Evolutionary conservation across 2,888 invertebrate genomes (phyloP).

Genomic region (Drosophila flavopinicola): DNA sequence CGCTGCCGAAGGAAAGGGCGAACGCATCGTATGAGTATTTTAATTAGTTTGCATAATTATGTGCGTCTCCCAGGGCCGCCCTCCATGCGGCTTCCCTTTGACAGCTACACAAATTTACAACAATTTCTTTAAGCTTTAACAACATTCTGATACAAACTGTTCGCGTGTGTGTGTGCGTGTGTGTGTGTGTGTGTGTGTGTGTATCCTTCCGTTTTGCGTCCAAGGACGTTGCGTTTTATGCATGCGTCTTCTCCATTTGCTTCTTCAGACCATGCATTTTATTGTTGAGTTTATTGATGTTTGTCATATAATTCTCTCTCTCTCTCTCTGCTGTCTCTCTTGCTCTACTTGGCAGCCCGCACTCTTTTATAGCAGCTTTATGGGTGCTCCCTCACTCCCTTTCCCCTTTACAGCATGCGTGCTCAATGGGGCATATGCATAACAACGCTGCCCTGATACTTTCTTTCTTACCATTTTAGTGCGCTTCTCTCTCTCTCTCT

Average conservation of each 20-base stretch:
- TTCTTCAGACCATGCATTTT: constrained; percentile 46
- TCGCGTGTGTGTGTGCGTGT: constrained; percentile 1
- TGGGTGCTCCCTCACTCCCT: constrained; percentile 5
- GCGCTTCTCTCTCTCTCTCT: background rate
- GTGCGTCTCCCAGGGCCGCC: constrained; percentile 36
- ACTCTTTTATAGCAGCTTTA: constrained; percentile 45
- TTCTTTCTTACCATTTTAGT: constrained; percentile 55
- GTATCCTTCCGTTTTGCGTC: constrained; percentile 26
- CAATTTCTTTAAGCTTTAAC: constrained; percentile 57
- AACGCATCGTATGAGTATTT: constrained; percentile 78
- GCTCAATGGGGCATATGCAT: constrained; percentile 53
- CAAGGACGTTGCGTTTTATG: constrained; percentile 63
- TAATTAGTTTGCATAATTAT: constrained; percentile 81
- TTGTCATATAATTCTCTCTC: constrained; percentile 54
- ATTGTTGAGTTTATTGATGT: constrained; percentile 71
- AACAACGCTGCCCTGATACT: constrained; percentile 40
- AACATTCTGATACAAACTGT: constrained; percentile 69
- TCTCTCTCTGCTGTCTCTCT: constrained; percentile 9
- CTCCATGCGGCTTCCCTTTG: constrained; percentile 40
- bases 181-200: constrained; percentile 15
- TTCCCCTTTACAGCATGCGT: constrained; percentile 19
- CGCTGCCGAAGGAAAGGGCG: constrained; percentile 30
- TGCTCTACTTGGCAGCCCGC: constrained; percentile 3
- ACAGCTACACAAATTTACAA: constrained; percentile 49
- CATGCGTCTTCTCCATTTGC: constrained; percentile 21